Conservation (phyloP, 2,797 vertebrate species). For the Halcyon leucocephala region DNA sequence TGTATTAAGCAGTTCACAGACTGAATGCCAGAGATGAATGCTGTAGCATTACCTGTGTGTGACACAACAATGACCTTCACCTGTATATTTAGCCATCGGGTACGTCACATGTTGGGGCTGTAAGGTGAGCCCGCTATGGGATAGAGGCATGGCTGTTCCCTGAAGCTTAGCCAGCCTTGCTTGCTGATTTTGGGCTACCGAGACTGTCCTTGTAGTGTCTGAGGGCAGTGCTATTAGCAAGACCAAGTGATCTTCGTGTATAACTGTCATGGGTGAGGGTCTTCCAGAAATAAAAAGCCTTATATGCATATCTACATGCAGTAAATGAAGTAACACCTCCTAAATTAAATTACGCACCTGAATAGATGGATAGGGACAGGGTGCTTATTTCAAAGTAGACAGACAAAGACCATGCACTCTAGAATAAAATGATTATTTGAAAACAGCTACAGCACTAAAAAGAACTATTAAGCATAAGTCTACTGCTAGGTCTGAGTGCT, state of each 20-base stretch:
- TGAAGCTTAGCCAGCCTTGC: neutral
- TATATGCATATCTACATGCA: neutral
- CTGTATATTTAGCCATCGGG: neutral
- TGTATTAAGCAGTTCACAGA: neutral
- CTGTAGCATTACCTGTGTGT: rapidly evolving
- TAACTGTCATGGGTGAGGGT: too few relatives aligned
- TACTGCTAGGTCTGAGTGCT: rapidly evolving
- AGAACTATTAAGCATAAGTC: neutral
- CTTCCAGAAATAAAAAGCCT: too few relatives aligned
- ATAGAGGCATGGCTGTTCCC: neutral
- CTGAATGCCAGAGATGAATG: neutral
- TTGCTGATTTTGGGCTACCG: too few relatives aligned
- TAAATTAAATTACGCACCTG: too few relatives aligned
- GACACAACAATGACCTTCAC: neutral
- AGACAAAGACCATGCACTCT: rapidly evolving
- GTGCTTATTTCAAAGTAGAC: neutral
- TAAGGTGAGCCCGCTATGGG: too few relatives aligned
- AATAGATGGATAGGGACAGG: too few relatives aligned
- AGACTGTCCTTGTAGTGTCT: neutral
- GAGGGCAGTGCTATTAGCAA: neutral
- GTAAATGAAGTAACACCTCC: neutral
- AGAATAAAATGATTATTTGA: too few relatives aligned
- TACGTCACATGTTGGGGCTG: too few relatives aligned
- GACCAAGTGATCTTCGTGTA: too few relatives aligned
- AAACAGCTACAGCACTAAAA: neutral